phyloP scores from a whole-genome alignment of 2,888 invertebrate genomes.

The Polydrusus cervinus region DNA sequence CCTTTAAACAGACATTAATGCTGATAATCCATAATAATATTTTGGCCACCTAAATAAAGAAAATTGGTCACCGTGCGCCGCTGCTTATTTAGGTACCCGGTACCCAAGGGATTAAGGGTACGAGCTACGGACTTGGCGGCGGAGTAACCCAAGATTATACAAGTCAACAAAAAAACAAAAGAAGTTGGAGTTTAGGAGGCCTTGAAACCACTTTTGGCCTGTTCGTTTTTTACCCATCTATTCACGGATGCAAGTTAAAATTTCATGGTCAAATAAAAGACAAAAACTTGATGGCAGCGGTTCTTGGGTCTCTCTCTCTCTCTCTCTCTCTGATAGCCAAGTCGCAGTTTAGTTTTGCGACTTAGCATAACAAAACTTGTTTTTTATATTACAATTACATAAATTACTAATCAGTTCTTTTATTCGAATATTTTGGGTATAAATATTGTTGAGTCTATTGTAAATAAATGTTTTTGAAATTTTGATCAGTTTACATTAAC shows the following conservation, averaged over 20 bases:
- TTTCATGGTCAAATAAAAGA: constrained; percentile 65
- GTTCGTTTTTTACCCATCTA: constrained; percentile 61
- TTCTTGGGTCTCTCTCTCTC: constrained; percentile 18
- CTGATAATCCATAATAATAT: too few relatives aligned
- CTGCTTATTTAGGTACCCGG: constrained; percentile 45
- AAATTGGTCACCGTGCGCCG: too few relatives aligned
- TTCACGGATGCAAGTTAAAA: constrained; percentile 62
- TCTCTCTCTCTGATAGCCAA: constrained; percentile 46
- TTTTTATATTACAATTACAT: not conserved
- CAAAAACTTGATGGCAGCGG: constrained; percentile 51
- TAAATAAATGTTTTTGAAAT: not conserved
- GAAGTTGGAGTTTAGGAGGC: constrained; percentile 53
- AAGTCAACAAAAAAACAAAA: constrained; percentile 46
- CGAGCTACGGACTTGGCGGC: constrained; percentile 41
- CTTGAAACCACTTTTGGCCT: constrained; percentile 61
- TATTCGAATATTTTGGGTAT: constrained; percentile 15
- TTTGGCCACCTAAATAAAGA: too few relatives aligned
- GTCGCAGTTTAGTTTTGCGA: constrained; percentile 53
- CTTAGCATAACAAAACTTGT: constrained; percentile 46
- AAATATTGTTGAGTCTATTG: constrained; percentile 1
- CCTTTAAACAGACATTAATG: too few relatives aligned
- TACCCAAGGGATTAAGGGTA: constrained; percentile 52
- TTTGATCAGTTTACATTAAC: not conserved
- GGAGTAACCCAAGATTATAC: constrained; percentile 41
- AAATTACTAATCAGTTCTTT: not conserved